Percentiles rank a stretch among this genome's conserved stretches.
Evolutionary conservation across 2,113 vertebrate genomes (phyloP).

Genomic region (Oryzias melastigma): DNA sequence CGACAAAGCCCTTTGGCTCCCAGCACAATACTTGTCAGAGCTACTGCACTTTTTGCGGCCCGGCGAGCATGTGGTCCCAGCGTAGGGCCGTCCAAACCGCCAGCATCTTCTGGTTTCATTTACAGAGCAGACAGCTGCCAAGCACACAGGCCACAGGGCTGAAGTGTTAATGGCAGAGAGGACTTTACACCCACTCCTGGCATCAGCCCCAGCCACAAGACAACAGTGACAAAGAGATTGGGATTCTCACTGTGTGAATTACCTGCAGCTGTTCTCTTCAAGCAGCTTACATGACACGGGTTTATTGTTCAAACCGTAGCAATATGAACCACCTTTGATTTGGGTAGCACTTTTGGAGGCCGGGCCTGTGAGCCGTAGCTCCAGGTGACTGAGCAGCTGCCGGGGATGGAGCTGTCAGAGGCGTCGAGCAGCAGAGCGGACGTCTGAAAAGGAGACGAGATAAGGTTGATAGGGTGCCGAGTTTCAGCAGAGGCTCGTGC

Average conservation of each 20-base stretch:
- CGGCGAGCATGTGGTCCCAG: constrained; percentile 73
- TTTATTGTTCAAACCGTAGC: constrained; percentile 64
- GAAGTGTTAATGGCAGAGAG: constrained; percentile 65
- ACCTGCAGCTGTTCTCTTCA: constrained; percentile 71
- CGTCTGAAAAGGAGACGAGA: constrained; percentile 44
- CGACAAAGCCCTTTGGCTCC: constrained; percentile 73
- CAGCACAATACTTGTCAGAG: constrained; percentile 72
- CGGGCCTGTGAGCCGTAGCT: constrained; percentile 43
- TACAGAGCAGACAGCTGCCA: constrained; percentile 73
- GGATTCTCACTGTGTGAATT: constrained; percentile 54
- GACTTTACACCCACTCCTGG: constrained; percentile 62
- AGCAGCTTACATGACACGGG: constrained; percentile 66
- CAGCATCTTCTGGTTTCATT: constrained; percentile 80
- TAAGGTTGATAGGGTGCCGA: constrained; percentile 47
- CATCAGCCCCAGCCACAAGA: constrained; percentile 50
- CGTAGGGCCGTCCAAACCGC: constrained; percentile 69
- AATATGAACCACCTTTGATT: constrained; percentile 69
- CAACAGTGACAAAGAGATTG: constrained; percentile 64
- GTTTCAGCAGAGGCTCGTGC: constrained; percentile 50
- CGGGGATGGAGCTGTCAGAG: constrained; percentile 43
- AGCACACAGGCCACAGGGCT: constrained; percentile 72
- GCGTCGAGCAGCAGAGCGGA: constrained; percentile 35
- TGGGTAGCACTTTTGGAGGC: constrained; percentile 55
- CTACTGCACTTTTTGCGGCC: constrained; percentile 69
- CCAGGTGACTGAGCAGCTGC: constrained; percentile 66